These are phyloP conservation scores for Notothenia coriiceps DNA, from an alignment of 2,113 vertebrate genomes.

Conservation along the genomic window DNA sequence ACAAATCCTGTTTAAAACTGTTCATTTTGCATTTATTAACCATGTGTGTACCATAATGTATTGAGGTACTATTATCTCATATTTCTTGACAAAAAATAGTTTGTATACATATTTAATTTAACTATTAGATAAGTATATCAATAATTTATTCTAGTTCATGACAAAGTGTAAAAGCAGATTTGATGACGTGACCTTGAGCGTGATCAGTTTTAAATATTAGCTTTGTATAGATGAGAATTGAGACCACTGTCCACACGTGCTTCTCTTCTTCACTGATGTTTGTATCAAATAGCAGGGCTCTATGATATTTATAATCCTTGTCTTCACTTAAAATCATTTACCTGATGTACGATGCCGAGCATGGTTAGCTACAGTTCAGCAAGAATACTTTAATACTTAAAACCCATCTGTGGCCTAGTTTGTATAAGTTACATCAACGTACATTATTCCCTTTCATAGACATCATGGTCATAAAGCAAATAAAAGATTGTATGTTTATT, in stretches of 20 bases:
- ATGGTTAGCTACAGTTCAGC: neutral
- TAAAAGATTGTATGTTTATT: neutral
- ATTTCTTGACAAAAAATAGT: neutral
- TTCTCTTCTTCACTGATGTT: no score
- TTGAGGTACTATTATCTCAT: neutral
- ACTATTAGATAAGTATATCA: neutral
- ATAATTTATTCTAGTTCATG: neutral
- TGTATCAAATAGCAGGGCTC: no score
- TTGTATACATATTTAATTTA: neutral
- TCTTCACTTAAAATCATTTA: neutral
- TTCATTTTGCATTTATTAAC: neutral
- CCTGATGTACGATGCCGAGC: neutral
- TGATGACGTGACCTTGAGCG: neutral
- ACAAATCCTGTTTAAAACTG: slow-evolving; percentile 6
- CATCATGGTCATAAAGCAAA: neutral
- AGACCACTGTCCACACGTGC: neutral
- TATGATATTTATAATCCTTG: neutral
- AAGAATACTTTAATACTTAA: neutral
- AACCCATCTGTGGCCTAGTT: neutral
- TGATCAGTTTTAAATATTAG: neutral
- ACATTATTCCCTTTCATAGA: neutral
- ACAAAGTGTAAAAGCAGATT: neutral
- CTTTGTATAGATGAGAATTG: neutral
- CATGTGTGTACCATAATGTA: neutral
- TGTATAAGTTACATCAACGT: neutral